phyloP scores from a whole-genome alignment of 2,113 vertebrate species.

The Pimephales promelas region DNA sequence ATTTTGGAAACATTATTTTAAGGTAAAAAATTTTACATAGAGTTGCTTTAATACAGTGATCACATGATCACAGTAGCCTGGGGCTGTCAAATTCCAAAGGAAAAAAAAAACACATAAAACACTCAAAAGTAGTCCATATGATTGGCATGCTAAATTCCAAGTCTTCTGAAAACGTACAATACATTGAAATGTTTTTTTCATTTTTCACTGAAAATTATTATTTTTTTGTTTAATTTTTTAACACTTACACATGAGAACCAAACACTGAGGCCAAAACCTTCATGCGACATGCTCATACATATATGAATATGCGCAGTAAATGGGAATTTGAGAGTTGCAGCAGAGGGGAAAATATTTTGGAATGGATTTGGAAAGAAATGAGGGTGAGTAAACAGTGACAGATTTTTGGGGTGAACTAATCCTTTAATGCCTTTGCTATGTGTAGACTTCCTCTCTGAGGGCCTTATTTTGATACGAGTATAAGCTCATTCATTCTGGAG shows the following conservation, averaged over 20 bases:
- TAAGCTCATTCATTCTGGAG: neutral
- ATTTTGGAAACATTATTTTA: too few relatives aligned
- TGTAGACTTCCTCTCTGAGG: constrained; percentile 10
- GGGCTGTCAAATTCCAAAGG: too few relatives aligned
- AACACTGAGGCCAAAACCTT: too few relatives aligned
- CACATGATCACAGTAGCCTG: too few relatives aligned
- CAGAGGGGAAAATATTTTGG: neutral
- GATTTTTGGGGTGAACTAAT: constrained; percentile 6
- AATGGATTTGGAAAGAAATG: neutral
- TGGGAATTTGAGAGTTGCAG: neutral
- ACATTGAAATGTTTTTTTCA: neutral
- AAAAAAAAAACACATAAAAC: neutral
- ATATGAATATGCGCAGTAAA: neutral
- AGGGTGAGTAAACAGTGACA: neutral
- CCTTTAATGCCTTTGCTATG: constrained; percentile 19
- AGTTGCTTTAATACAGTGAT: too few relatives aligned
- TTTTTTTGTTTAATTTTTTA: too few relatives aligned
- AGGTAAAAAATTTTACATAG: too few relatives aligned
- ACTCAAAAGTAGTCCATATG: neutral
- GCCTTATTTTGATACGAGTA: neutral
- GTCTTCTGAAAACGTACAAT: neutral
- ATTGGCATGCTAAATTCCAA: neutral
- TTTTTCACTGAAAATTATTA: neutral
- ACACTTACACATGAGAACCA: too few relatives aligned
- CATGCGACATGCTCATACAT: neutral